Evolutionary conservation across 2,113 vertebrate genomes (phyloP).

Genomic region (Cyanoramphus novaezelandiae): DNA sequence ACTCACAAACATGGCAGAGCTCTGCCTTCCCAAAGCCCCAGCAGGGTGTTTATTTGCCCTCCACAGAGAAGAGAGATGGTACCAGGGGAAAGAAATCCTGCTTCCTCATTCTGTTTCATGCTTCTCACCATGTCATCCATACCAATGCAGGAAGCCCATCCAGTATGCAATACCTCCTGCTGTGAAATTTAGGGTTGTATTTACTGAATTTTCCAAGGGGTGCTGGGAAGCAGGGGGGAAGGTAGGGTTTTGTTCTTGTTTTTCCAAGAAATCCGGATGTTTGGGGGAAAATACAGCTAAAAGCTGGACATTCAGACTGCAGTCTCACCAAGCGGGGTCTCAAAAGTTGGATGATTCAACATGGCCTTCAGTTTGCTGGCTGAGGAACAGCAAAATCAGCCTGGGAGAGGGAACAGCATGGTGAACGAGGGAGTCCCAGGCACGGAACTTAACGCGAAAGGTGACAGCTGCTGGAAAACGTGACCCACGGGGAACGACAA

Average conservation of each 20-base stretch:
- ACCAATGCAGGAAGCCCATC: background rate
- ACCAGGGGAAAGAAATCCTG: background rate
- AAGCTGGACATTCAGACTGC: background rate
- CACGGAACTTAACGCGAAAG: too few relatives aligned
- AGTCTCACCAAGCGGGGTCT: background rate
- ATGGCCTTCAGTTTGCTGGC: background rate
- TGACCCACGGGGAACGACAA: rapidly evolving
- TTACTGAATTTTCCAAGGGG: background rate
- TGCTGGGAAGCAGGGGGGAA: rapidly evolving
- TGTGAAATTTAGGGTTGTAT: background rate
- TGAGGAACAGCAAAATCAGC: background rate
- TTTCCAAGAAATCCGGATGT: background rate
- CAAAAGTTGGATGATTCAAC: background rate
- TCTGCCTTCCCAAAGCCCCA: background rate
- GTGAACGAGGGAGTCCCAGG: rapidly evolving
- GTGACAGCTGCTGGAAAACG: background rate
- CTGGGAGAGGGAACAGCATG: background rate
- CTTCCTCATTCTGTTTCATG: background rate
- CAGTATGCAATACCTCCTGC: background rate
- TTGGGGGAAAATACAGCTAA: background rate
- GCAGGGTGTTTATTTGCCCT: background rate
- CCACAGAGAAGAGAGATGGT: background rate
- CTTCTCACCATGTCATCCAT: background rate
- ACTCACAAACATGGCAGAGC: background rate
- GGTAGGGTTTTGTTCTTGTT: background rate